Evolutionary conservation across 2,113 vertebrate species (phyloP), one percentile per base, ranked within the genome.

Genomic region (Actenoides hombroni): DNA sequence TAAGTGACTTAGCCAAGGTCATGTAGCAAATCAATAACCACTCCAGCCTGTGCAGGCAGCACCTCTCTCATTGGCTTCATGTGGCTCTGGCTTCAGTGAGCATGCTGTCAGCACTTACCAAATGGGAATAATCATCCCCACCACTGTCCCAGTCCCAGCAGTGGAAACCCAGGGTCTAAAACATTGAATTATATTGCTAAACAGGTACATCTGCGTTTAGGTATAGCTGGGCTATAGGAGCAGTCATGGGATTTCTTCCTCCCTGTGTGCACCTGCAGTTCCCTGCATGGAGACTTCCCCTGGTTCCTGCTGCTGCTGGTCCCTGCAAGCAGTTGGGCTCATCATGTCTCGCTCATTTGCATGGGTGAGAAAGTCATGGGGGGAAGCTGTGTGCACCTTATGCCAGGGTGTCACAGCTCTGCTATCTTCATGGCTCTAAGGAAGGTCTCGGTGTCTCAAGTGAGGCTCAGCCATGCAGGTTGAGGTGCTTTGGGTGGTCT

Each of bases 1-100:
- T 94, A 97, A 97, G 84, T 96, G 93, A 91, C 90, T 95, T 70
- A 91, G 87, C 84, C 89, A 74, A 85, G 95, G 95, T 94, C 90
- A 26, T 0, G 40, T 1, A 90, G 90, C 78, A 93, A 80, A 97
- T 96, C 94, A 93, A 96, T 96, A 83, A 83, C 44, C 46, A 61
- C 74, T 84, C 63, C 91, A 73, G 91, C 69, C 67, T 1, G 1
- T 4, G 31, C 49, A 14, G 35, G 60, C 86, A 80, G 84, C 37
- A 26, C 67, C 68, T 79, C 42, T 57, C 31, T 46, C 35, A 1
- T 4, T 23, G 61, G 20, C 78, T 79, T 63, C 60, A 3, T 0
- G 11, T 0, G 2, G 11, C 78, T 86, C 64, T 42, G 78, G 49
- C 60, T 57, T 63, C 48, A n/a, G 33, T 0, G 2, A 51, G 40